Conservation (phyloP, 2,888 invertebrate species). For the Aphidoletes aphidimyza region DNA sequence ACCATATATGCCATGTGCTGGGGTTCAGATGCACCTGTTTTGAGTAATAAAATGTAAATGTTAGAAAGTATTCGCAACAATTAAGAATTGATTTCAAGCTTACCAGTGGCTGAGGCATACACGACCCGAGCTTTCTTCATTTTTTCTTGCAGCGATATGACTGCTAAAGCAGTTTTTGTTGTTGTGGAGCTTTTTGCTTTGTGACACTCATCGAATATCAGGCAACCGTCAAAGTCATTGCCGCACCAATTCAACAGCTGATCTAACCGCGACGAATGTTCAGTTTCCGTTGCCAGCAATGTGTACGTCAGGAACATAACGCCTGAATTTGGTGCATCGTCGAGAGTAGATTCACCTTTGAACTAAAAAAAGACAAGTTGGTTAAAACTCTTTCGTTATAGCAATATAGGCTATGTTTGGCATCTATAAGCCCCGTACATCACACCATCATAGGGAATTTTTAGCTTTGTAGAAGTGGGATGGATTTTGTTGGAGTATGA, state of each 20-base stretch:
- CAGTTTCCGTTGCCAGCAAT: constrained; percentile 90
- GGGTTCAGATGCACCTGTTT: constrained; percentile 89
- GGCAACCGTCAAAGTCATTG: constrained; percentile 90
- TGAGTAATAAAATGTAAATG: background rate
- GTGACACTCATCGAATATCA: constrained; percentile 97
- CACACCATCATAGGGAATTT: no score
- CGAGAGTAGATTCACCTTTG: no score
- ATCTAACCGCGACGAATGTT: constrained; percentile 89
- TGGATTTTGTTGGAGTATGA: no score
- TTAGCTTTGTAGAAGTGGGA: no score
- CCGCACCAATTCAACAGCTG: constrained; percentile 96
- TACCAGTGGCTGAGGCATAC: constrained; percentile 79
- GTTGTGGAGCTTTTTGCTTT: constrained; percentile 95
- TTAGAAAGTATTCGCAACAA: background rate
- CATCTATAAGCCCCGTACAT: no score
- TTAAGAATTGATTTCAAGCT: background rate
- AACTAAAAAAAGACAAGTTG: no score
- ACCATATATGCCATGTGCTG: constrained; percentile 99
- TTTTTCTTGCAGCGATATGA: constrained; percentile 88
- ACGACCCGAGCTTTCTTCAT: constrained; percentile 88
- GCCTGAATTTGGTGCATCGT: constrained; percentile 87
- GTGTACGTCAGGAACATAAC: constrained; percentile 96
- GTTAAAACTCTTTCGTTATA: no score
- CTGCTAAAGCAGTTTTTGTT: constrained; percentile 92
- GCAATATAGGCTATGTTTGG: no score